Conservation (phyloP, 2,888 invertebrate genomes). For the Agonopterix arenella region DNA sequence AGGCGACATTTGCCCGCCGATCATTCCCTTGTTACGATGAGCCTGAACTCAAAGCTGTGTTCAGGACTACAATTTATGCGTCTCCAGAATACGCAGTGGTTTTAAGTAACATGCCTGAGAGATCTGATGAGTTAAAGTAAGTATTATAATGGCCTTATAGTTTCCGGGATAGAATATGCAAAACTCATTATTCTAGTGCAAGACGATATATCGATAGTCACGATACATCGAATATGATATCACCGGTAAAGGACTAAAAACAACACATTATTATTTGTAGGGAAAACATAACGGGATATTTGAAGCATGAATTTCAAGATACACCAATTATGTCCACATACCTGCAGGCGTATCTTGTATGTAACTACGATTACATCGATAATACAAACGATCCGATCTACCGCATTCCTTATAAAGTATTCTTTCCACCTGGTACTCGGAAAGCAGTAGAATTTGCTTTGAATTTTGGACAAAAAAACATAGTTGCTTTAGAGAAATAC, state of each 20-base stretch:
- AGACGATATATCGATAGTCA: too few species aligned
- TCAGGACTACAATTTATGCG: conserved; percentile 78
- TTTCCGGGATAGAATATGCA: not conserved
- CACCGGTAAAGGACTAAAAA: not conserved
- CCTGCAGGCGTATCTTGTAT: conserved; percentile 87
- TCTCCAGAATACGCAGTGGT: conserved; percentile 46
- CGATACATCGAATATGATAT: not conserved
- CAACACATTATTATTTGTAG: conserved; percentile 24
- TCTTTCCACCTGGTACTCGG: conserved; percentile 48
- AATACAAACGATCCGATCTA: conserved; percentile 47
- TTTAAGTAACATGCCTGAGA: conserved; percentile 53
- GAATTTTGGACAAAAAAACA: conserved; percentile 56
- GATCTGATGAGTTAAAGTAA: conserved; percentile 40
- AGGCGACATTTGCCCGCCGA: conserved; percentile 79
- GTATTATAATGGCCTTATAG: conserved; percentile 8
- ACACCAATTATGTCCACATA: conserved; percentile 86
- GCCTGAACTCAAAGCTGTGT: conserved; percentile 82
- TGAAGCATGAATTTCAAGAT: conserved; percentile 61
- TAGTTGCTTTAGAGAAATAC: conserved; percentile 50
- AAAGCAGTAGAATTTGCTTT: conserved; percentile 46
- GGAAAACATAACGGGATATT: conserved; percentile 32
- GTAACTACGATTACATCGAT: conserved; percentile 57
- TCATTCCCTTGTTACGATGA: conserved; percentile 89
- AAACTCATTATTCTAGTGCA: too few species aligned
- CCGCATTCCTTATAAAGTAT: conserved; percentile 50